These are phyloP conservation scores for Formica exsecta DNA, from an alignment of 1,140 invertebrate species.

Conservation along the genomic window DNA sequence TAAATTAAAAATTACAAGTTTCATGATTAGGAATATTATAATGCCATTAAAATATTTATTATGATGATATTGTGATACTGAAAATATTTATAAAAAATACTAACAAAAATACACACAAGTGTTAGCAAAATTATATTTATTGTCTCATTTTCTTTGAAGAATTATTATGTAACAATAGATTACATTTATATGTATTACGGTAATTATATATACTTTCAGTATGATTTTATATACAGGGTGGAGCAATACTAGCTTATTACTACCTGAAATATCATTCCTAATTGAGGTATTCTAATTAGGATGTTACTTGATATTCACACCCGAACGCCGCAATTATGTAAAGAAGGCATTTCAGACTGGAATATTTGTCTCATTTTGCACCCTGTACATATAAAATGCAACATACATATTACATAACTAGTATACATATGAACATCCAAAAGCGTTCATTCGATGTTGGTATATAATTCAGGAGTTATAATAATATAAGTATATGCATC, in stretches of 20 bases:
- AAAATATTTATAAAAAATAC: not conserved
- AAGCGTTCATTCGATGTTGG: slow-evolving; percentile 81
- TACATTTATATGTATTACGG: slow-evolving; percentile 80
- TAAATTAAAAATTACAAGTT: not conserved
- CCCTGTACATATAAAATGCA: slow-evolving; percentile 69
- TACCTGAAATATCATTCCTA: slow-evolving; percentile 27
- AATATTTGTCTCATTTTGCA: slow-evolving; percentile 37
- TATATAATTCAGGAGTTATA: slow-evolving; percentile 68
- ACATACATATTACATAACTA: slow-evolving; percentile 69
- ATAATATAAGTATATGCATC: slow-evolving; percentile 59
- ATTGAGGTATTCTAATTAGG: slow-evolving; percentile 24
- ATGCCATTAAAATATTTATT: not conserved
- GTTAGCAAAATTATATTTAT: slow-evolving; percentile 86
- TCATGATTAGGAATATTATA: not conserved
- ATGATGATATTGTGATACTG: not conserved
- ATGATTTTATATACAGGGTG: slow-evolving; percentile 73
- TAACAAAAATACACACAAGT: slow-evolving; percentile 17
- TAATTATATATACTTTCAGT: slow-evolving; percentile 81
- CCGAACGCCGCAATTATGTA: not conserved
- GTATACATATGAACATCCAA: slow-evolving; percentile 75
- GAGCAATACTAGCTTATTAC: slow-evolving; percentile 26
- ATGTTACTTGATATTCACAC: slow-evolving; percentile 4
- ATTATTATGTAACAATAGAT: slow-evolving; percentile 83
- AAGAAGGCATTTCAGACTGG: slow-evolving; percentile 41
- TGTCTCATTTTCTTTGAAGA: slow-evolving; percentile 85